Percentiles rank a stretch among this genome's conserved stretches.
Conservation (phyloP, 1,140 invertebrate genomes). For the Anthonomus grandis region DNA sequence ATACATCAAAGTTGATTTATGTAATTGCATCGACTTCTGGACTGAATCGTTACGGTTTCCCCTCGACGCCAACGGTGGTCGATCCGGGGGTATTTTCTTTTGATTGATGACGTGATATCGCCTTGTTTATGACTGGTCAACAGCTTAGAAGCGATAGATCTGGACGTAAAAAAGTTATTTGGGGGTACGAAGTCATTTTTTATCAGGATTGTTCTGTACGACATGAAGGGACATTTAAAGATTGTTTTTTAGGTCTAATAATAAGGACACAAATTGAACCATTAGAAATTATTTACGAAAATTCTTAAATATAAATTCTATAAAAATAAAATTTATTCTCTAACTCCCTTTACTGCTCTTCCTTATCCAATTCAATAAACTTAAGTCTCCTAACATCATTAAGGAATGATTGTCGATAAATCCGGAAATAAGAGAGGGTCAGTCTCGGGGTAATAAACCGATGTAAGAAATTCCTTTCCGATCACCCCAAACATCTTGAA, state of each 20-base stretch:
- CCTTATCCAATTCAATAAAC: slow-evolving; percentile 28
- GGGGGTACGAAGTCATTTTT: slow-evolving; percentile 23
- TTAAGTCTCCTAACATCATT: slow-evolving; percentile 29
- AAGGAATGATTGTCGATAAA: slow-evolving; percentile 26
- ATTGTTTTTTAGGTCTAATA: no score
- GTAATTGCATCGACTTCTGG: slow-evolving; percentile 43
- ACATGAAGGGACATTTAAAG: no score
- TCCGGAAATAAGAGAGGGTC: no score
- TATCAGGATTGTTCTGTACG: slow-evolving; percentile 1
- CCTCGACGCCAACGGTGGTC: slow-evolving; percentile 5
- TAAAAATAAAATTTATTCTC: no score
- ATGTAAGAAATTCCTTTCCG: slow-evolving; percentile 37
- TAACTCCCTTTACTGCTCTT: no score
- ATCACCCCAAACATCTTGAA: slow-evolving; percentile 30
- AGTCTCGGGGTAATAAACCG: slow-evolving; percentile 36
- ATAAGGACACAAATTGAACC: no score
- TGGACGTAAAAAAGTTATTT: slow-evolving; percentile 23
- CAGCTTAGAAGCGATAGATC: slow-evolving; percentile 27
- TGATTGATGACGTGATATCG: slow-evolving; percentile 31
- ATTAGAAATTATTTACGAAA: no score
- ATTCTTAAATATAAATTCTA: no score
- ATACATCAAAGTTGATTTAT: slow-evolving; percentile 43
- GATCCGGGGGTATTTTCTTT: slow-evolving; percentile 18
- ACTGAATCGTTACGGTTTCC: slow-evolving; percentile 26
- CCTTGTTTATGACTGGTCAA: slow-evolving; percentile 31